phyloP scores from a whole-genome alignment of 2,797 vertebrate genomes.

The Philypnodon macrostomus region DNA sequence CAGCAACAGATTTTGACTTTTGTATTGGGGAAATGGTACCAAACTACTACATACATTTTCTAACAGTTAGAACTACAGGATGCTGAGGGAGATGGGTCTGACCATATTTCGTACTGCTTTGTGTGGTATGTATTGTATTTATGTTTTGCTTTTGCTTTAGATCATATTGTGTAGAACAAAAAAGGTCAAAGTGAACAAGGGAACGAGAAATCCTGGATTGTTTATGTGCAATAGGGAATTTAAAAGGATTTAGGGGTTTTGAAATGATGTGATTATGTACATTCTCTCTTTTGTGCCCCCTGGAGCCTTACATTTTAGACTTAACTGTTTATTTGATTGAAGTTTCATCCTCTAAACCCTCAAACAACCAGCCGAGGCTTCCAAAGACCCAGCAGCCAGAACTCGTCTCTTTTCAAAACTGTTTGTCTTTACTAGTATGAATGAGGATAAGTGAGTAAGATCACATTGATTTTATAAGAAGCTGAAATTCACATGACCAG shows the following conservation, averaged over 20 bases:
- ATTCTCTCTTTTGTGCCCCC: slow-evolving; percentile 22
- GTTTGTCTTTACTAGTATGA: neutral
- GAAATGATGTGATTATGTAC: neutral
- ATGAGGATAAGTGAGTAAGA: neutral
- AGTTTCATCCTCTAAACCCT: neutral
- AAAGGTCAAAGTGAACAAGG: slow-evolving; percentile 14
- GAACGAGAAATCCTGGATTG: neutral
- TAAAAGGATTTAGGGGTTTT: neutral
- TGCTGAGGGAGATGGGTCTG: too few species aligned
- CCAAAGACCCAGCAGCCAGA: slow-evolving; percentile 3
- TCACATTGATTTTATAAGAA: neutral
- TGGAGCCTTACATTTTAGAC: slow-evolving; percentile 42
- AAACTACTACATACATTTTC: neutral
- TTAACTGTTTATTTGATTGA: neutral
- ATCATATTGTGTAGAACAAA: neutral
- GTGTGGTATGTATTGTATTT: neutral
- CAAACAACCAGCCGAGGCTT: slow-evolving; percentile 12
- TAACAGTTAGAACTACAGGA: too few species aligned
- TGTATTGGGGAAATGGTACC: neutral
- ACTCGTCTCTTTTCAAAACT: neutral
- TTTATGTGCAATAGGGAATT: neutral
- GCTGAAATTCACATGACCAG: too few species aligned
- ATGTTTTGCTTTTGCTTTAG: slow-evolving; percentile 1
- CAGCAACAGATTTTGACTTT: neutral
- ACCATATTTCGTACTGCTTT: neutral